phyloP scores from a whole-genome alignment of 2,888 invertebrate genomes.

The Masnerella sp. region DNA sequence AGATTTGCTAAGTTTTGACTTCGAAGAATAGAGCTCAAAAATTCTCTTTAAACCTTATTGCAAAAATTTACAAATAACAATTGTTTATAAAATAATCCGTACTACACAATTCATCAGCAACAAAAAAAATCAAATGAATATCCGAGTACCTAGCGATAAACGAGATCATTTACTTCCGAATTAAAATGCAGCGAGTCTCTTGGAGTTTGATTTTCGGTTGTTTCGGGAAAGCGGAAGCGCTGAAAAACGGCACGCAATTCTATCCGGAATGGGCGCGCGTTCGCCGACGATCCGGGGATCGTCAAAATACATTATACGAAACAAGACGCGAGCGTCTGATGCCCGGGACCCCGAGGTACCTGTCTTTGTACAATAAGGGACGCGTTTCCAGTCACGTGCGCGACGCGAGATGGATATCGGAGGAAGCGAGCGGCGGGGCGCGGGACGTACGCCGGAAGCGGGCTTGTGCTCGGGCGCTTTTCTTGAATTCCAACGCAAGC shows the following conservation, averaged over 20 bases:
- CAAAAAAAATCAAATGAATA: too few species aligned
- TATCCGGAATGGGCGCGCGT: slow-evolving; percentile 24
- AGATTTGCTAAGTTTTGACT: too few species aligned
- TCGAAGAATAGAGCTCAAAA: too few species aligned
- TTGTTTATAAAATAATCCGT: too few species aligned
- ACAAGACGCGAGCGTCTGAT: slow-evolving; percentile 20
- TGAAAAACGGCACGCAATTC: slow-evolving; percentile 26
- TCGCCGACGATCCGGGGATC: slow-evolving; percentile 28
- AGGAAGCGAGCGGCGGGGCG: not conserved
- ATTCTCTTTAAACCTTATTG: too few species aligned
- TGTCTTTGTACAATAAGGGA: slow-evolving; percentile 23
- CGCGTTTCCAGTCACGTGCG: slow-evolving; percentile 41
- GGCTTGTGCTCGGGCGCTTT: slow-evolving; percentile 37
- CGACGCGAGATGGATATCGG: slow-evolving; percentile 32
- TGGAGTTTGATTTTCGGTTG: slow-evolving; percentile 17
- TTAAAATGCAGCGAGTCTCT: too few species aligned
- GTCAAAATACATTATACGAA: slow-evolving; percentile 44
- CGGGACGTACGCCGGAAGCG: slow-evolving; percentile 11
- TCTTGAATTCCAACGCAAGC: slow-evolving; percentile 48
- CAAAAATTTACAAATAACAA: too few species aligned
- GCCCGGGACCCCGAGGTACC: slow-evolving; percentile 16
- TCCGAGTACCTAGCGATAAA: too few species aligned
- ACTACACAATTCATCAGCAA: too few species aligned
- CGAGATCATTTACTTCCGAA: too few species aligned
- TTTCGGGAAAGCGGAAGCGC: slow-evolving; percentile 5